phyloP scores from a whole-genome alignment of 2,888 invertebrate genomes.

The Uloborus plumipes region DNA sequence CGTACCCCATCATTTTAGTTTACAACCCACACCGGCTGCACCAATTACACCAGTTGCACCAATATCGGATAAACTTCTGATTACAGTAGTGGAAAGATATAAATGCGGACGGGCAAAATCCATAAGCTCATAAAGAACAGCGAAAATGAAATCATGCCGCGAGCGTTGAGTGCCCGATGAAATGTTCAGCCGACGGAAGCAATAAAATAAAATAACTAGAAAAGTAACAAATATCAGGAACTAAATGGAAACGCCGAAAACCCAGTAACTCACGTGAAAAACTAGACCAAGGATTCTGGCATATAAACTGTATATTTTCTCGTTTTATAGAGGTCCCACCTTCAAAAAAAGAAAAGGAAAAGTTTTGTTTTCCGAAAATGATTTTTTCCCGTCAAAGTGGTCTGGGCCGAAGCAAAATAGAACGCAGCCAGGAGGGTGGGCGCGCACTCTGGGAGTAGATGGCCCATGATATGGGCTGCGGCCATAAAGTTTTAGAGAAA shows the following conservation, averaged over 20 bases:
- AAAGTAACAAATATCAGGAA: background rate
- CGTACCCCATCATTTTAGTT: too few relatives aligned
- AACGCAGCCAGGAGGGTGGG: background rate
- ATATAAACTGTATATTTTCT: slow-evolving; percentile 1
- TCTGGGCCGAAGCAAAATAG: background rate
- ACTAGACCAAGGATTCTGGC: background rate
- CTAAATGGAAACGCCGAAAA: background rate
- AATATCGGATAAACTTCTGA: too few relatives aligned
- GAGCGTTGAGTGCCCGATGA: too few relatives aligned
- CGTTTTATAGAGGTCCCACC: slow-evolving; percentile 9
- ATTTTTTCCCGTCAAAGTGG: background rate
- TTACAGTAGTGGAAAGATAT: too few relatives aligned
- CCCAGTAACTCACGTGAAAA: slow-evolving; percentile 1
- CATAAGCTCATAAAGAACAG: too few relatives aligned
- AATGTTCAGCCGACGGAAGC: too few relatives aligned
- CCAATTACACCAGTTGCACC: too few relatives aligned
- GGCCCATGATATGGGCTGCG: slow-evolving; percentile 22
- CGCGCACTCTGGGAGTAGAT: slow-evolving; percentile 35
- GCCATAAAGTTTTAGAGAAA: slow-evolving; percentile 27
- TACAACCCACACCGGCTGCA: too few relatives aligned
- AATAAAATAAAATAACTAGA: background rate
- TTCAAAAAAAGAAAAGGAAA: background rate
- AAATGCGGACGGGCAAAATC: too few relatives aligned
- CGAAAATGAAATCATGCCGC: too few relatives aligned
- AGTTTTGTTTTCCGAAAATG: too few relatives aligned